phyloP scores from a whole-genome alignment of 2,797 vertebrate genomes.

The Hephaestus fuliginosus region DNA sequence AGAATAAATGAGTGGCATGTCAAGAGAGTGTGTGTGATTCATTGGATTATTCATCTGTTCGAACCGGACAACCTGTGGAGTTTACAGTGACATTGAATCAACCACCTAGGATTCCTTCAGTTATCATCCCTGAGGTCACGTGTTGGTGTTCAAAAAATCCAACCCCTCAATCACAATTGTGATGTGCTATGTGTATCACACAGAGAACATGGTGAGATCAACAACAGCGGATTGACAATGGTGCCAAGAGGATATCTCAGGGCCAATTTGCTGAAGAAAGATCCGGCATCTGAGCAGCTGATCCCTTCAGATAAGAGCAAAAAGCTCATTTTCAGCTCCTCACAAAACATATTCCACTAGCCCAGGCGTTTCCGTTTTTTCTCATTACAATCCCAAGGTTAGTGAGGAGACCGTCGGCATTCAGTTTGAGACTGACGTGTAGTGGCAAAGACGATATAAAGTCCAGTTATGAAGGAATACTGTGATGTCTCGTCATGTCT shows the following conservation, averaged over 20 bases:
- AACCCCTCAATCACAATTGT: not conserved
- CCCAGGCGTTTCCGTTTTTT: slow-evolving; percentile 38
- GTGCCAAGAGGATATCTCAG: slow-evolving; percentile 67
- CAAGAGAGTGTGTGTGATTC: too few relatives aligned
- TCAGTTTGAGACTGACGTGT: slow-evolving; percentile 52
- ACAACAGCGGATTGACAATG: slow-evolving; percentile 63
- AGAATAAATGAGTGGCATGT: too few relatives aligned
- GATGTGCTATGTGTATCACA: slow-evolving; percentile 31
- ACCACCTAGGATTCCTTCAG: too few relatives aligned
- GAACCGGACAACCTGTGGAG: too few relatives aligned
- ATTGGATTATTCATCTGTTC: too few relatives aligned
- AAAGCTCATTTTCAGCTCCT: slow-evolving; percentile 65
- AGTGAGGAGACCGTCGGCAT: slow-evolving; percentile 17
- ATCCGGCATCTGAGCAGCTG: slow-evolving; percentile 70
- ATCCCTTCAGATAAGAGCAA: slow-evolving; percentile 71
- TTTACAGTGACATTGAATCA: too few relatives aligned
- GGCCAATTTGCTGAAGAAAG: slow-evolving; percentile 72
- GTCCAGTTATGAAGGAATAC: slow-evolving; percentile 12
- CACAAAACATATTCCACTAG: slow-evolving; percentile 54
- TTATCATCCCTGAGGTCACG: too few relatives aligned
- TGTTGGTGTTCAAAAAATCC: too few relatives aligned
- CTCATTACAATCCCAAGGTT: slow-evolving; percentile 46
- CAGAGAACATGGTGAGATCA: slow-evolving; percentile 53
- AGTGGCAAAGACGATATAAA: slow-evolving; percentile 46
- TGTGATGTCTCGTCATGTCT: too few relatives aligned